Evolutionary conservation across 2,113 vertebrate genomes (phyloP), one percentile per base, ranked within the genome.

Genomic region (Epinephelus cyanopodus): DNA sequence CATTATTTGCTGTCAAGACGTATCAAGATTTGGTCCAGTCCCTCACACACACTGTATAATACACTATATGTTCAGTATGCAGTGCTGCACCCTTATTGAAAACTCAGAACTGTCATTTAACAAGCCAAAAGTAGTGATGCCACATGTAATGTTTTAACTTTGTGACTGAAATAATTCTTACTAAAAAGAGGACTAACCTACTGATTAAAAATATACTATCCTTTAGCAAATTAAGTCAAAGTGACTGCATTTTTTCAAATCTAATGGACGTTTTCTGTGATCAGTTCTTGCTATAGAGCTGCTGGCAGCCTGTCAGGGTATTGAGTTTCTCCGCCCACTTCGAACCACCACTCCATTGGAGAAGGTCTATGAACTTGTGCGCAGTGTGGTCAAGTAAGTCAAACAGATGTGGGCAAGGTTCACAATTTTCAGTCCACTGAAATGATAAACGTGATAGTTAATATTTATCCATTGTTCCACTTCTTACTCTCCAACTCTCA

Each of bases 301-400:
- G 23, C 93, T 99, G 0, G 97, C 97, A 0, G 98, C 98, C 86
- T 99, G 99, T 94, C 99, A 99, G 94, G 99, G 98, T 67, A 99
- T 99, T 5, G 99, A 99, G 94, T 99, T 99, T 88, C 96, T 99
- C 50, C 98, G 98, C 67, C 99, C 99, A 27, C 96, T 99, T 69
- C 96, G 91, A 74, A 99, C 98, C 0, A 99, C 99, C 14, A 99
- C 98, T 54, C 99, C 99, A 39, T 89, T 99, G 96, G 99, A 99
- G 95, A 99, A 97, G 93, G 98, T 99, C 91, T 99, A 99, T 0
- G 97, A 99, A 89, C 98, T 99, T 71, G 98, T 99, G 93, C 99
- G 98, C 85, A 96, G 95, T 0, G 95, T 97, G 60, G 98, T 99
- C 90, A 99, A 97, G 98, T 99, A 97, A 95, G 94, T 89, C 90